These are phyloP conservation scores for Bombus haemorrhoidalis DNA, from an alignment of 1,140 invertebrate species.

Conservation along the genomic window DNA sequence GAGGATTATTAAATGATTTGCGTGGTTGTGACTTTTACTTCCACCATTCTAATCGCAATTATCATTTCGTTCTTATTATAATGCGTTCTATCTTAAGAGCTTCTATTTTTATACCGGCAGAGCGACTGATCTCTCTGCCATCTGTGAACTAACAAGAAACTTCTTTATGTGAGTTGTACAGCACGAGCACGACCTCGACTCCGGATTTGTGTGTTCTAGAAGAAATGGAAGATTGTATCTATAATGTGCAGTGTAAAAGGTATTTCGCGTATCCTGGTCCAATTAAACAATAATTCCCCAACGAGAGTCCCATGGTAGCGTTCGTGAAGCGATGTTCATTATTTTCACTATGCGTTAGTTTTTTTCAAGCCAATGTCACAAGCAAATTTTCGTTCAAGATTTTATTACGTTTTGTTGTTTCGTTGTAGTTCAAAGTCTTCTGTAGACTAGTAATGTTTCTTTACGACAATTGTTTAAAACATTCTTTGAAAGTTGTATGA, in stretches of 20 bases:
- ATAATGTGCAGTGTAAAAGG: constrained; percentile 48
- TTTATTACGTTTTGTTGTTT: constrained; percentile 22
- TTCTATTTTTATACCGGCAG: constrained; percentile 65
- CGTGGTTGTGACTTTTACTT: neutral
- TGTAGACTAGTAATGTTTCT: neutral
- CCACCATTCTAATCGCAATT: neutral
- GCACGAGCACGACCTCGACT: constrained; percentile 56
- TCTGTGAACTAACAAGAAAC: constrained; percentile 56
- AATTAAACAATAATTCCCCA: neutral
- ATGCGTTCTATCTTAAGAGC: constrained; percentile 57
- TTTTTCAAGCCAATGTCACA: constrained; percentile 14
- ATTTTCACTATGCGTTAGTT: neutral
- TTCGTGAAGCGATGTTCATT: neutral
- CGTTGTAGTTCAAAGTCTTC: neutral
- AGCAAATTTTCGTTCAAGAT: neutral
- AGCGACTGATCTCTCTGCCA: constrained; percentile 56
- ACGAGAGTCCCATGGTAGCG: neutral
- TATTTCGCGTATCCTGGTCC: constrained; percentile 6
- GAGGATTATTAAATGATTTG: neutral
- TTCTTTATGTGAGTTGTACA: constrained; percentile 35
- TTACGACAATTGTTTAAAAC: neutral
- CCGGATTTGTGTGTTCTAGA: constrained; percentile 56
- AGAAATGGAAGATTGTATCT: constrained; percentile 54
- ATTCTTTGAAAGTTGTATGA: neutral
- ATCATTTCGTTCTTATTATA: constrained; percentile 39